Evolutionary conservation across 2,888 invertebrate genomes (phyloP), one percentile per base, ranked within the genome.

Genomic region (Pocota personata): DNA sequence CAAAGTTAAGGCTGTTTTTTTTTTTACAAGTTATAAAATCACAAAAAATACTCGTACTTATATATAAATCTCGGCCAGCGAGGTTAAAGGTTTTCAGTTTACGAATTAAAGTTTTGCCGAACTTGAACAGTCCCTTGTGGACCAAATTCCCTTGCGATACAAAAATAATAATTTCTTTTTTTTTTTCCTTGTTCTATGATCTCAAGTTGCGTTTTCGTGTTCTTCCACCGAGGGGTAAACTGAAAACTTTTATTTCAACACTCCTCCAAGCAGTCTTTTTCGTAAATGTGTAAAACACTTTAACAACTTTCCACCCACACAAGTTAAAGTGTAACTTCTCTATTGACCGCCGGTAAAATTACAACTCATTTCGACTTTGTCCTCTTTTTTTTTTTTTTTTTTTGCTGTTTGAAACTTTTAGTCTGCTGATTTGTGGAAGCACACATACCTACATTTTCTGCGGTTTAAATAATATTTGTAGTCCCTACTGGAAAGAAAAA

Each of bases 221-320:
- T 32, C 43, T 30, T 72, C 7, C 19, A 27, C 35, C 8, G 27
- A 43, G 37, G 52, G 50, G 73, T 46, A 27, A 82, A 64, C 46
- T 69, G 19, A n/a, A 82, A 82, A 82, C 69, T 82, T 82, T 76
- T 50, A 43, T 27, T 35, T 16, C 27, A 75, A 35, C 27, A 43
- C 73, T 73, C 14, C 57, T 57, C 57, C n/a, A 62, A 58, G 62
- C 43, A 69, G 57, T 82, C 46, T 82, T 71, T n/a, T 82, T 16
- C 4, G 58, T 67, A 48, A 79, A 79, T 69, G 52, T 76, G 76
- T 71, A 52, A 69, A 60, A 57, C 69, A 62, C 43, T 82, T 55
- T 21, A 48, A 48, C 24, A 82, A 71, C 76, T 82, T 64, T 57
- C 40, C 27, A 60, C 32, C 52, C 8, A 30, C 58, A 75, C 52